phyloP scores from a whole-genome alignment of 2,797 vertebrate species.

The Cryptoprocta ferox region DNA sequence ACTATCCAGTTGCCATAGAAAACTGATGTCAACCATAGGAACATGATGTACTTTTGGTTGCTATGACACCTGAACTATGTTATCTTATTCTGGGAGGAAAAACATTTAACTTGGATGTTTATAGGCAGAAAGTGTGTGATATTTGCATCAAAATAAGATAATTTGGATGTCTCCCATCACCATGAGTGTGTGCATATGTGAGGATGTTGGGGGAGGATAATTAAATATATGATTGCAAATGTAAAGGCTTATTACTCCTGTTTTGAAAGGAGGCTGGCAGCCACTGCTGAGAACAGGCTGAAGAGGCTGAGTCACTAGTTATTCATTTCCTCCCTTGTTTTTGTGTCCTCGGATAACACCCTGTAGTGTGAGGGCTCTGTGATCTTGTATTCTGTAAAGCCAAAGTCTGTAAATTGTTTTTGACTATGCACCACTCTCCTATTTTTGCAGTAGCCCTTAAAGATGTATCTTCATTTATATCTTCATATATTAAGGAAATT shows the following conservation, averaged over 20 bases:
- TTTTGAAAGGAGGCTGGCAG: neutral
- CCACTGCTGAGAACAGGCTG: neutral
- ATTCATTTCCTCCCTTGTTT: conserved; percentile 25
- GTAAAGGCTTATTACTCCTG: neutral
- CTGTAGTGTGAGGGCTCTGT: neutral
- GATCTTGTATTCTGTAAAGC: neutral
- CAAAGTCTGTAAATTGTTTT: neutral
- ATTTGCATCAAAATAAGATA: neutral
- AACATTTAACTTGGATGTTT: conserved; percentile 38
- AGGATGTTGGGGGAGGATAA: neutral
- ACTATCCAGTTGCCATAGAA: conserved; percentile 2
- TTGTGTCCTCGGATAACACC: conserved; percentile 21
- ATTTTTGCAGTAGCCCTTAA: neutral
- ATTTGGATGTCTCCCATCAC: neutral
- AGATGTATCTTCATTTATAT: neutral
- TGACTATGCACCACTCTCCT: neutral
- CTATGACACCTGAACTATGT: conserved; percentile 34
- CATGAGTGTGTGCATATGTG: neutral
- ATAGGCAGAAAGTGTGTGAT: neutral
- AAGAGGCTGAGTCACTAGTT: conserved; percentile 26
- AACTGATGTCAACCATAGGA: neutral
- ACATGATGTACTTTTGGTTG: conserved; percentile 52
- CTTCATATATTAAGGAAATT: neutral
- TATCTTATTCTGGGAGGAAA: neutral
- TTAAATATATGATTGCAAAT: neutral